Percentiles rank a stretch among this genome's conserved stretches.
Conservation (phyloP, 2,113 vertebrate genomes). For the Lamprotornis superbus region DNA sequence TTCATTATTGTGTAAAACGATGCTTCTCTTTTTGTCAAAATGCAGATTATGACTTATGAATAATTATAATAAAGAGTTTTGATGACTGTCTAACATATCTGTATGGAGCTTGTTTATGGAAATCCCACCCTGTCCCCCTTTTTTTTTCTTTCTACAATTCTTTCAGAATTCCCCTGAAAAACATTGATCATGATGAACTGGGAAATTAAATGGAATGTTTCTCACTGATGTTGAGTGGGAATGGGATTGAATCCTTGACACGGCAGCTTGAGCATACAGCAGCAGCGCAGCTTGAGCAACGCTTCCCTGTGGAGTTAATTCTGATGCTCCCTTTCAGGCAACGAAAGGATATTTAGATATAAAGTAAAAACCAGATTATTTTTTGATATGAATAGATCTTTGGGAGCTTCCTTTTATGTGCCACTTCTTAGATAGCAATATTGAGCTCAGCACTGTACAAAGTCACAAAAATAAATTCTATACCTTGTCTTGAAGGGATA, state of each 20-base stretch:
- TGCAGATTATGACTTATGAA: neutral
- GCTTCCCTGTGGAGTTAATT: conserved; percentile 11
- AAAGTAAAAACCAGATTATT: conserved; percentile 1
- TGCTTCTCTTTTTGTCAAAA: neutral
- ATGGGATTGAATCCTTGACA: neutral
- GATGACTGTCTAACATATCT: accelerated
- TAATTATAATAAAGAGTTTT: neutral
- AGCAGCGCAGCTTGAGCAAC: neutral
- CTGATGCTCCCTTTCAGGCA: conserved; percentile 5
- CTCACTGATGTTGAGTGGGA: neutral
- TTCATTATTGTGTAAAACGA: neutral
- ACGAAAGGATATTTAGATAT: neutral
- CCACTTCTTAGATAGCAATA: neutral
- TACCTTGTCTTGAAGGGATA: neutral
- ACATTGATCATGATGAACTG: neutral
- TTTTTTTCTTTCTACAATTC: neutral
- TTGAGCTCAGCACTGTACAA: neutral
- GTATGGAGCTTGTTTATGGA: neutral
- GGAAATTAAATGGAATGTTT: neutral
- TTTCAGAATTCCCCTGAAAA: neutral
- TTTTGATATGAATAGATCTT: neutral
- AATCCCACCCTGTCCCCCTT: accelerated
- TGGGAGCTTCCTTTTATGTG: neutral
- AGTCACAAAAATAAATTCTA: neutral
- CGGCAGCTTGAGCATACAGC: neutral